phyloP scores from a whole-genome alignment of 2,797 vertebrate genomes.

The Dipus sagitta region DNA sequence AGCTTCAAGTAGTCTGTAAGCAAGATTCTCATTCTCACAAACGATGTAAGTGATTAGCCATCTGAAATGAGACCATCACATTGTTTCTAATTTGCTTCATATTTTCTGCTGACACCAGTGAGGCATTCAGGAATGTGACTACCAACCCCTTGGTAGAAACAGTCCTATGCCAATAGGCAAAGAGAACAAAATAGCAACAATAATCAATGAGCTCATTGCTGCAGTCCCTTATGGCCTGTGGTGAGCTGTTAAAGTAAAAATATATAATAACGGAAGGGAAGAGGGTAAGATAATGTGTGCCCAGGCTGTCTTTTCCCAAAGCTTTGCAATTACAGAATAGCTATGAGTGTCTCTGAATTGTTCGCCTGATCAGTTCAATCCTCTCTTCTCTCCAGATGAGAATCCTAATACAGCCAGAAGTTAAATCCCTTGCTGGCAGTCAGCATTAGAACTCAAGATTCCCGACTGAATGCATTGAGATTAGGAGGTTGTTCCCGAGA shows the following conservation, averaged over 20 bases:
- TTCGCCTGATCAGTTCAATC: slow-evolving; percentile 46
- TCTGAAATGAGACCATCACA: slow-evolving; percentile 26
- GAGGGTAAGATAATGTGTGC: slow-evolving; percentile 26
- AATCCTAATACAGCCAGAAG: slow-evolving; percentile 37
- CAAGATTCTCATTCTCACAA: not conserved
- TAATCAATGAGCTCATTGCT: slow-evolving; percentile 58
- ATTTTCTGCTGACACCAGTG: slow-evolving; percentile 45
- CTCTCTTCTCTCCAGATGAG: slow-evolving; percentile 23
- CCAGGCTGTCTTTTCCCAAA: slow-evolving; percentile 36
- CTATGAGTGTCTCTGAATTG: slow-evolving; percentile 41
- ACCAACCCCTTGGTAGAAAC: slow-evolving; percentile 25
- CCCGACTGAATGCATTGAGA: slow-evolving; percentile 42
- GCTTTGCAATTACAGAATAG: slow-evolving; percentile 38
- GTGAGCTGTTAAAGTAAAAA: slow-evolving; percentile 52
- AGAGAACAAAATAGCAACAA: slow-evolving; percentile 50
- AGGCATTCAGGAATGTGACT: slow-evolving; percentile 20
- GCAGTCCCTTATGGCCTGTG: not conserved
- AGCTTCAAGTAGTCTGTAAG: slow-evolving; percentile 11
- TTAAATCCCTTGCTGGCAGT: slow-evolving; percentile 30
- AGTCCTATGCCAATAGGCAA: slow-evolving; percentile 17
- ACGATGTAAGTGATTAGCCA: not conserved
- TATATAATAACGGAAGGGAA: slow-evolving; percentile 51
- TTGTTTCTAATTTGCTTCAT: slow-evolving; percentile 40
- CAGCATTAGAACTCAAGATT: slow-evolving; percentile 44
- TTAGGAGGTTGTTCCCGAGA: slow-evolving; percentile 5